Base-by-base conservation (phyloP, 2,113 vertebrate genomes). In the Blennius ocellaris region DNA sequence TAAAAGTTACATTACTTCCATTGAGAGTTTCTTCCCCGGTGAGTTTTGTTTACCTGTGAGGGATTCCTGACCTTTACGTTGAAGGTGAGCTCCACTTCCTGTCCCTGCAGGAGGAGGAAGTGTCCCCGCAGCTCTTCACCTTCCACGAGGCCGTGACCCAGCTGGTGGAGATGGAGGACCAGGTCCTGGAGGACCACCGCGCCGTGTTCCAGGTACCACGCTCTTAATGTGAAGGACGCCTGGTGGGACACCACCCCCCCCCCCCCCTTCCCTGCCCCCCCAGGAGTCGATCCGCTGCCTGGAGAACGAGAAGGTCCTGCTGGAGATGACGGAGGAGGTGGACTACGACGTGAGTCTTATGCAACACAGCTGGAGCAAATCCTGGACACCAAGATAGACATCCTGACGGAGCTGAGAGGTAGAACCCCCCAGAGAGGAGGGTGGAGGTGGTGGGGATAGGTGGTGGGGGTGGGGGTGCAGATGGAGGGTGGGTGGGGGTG, bases 101-200 rank as follows among this genome's bases (percentile, higher is more conserved):
- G 7, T 51, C 56, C 40, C 8, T 47, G 21, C 8, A 98, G 98
- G 97, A 98, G 80, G 98, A 99, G 64, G 98, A 99, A 66, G 97
- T 99, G 76, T 99, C 98, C 57, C 97, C 98, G 0, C 97, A 99
- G 59, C 91, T 99, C 86, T 99, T 99, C 78, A 97, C 92, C 82
- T 99, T 99, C 87, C 98, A 99, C 1, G 97, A 99, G 93, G 97
- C 96, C 10, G 97, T 99, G 14, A 99, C 98, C 53, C 97, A 99
- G 79, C 95, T 99, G 93, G 97, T 99, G 50, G 98, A 99, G 93
- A 99, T 99, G 98, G 98, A 99, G 89, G 98, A 99, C 68, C 97
- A 99, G 90, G 96, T 99, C 49, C 94, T 99, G 86, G 98, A 99
- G 94, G 97, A 98, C 84, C 98, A 99, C 91, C 93, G 97, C 63